Evolutionary conservation across 1,140 invertebrate species (phyloP).

Genomic region (Nautilus pompilius): DNA sequence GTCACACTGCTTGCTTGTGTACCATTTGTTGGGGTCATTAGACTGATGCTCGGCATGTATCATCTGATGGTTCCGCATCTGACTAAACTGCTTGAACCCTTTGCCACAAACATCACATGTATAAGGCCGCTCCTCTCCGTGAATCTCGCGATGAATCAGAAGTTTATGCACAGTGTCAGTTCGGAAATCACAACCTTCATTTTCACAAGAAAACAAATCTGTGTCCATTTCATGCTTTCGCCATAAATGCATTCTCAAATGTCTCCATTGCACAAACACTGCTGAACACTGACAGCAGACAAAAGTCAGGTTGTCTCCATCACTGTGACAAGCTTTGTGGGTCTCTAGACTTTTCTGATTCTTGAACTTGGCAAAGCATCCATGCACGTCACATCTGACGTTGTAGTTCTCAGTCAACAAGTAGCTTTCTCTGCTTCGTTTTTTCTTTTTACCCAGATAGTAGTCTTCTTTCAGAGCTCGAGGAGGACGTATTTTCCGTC

Average conservation of each 20-base stretch:
- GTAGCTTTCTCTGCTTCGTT: constrained; percentile 6
- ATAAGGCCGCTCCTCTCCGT: constrained; percentile 64
- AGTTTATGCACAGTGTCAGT: constrained; percentile 66
- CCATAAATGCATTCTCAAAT: constrained; percentile 68
- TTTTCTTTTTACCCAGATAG: constrained; percentile 33
- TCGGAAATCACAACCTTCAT: constrained; percentile 60
- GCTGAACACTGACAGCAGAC: constrained; percentile 68
- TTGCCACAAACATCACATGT: constrained; percentile 69
- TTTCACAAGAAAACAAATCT: constrained; percentile 63
- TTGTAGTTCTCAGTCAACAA: constrained; percentile 11
- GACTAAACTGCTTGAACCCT: constrained; percentile 73
- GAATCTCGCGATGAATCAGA: constrained; percentile 64
- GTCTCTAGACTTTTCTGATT: constrained; percentile 58
- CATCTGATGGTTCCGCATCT: constrained; percentile 65
- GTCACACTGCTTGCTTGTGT: constrained; percentile 67
- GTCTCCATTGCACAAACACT: constrained; percentile 62
- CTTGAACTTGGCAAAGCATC: constrained; percentile 44
- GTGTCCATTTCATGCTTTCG: constrained; percentile 68
- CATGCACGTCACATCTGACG: constrained; percentile 21
- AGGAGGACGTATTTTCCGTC: constrained; percentile 36
- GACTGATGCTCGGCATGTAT: constrained; percentile 58
- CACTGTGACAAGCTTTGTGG: constrained; percentile 64
- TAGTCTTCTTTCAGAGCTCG: constrained; percentile 47
- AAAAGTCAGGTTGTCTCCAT: constrained; percentile 56
- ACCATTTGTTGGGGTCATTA: constrained; percentile 51